Base-by-base conservation (phyloP, 2,113 vertebrate species). In the Gopherus flavomarginatus region DNA sequence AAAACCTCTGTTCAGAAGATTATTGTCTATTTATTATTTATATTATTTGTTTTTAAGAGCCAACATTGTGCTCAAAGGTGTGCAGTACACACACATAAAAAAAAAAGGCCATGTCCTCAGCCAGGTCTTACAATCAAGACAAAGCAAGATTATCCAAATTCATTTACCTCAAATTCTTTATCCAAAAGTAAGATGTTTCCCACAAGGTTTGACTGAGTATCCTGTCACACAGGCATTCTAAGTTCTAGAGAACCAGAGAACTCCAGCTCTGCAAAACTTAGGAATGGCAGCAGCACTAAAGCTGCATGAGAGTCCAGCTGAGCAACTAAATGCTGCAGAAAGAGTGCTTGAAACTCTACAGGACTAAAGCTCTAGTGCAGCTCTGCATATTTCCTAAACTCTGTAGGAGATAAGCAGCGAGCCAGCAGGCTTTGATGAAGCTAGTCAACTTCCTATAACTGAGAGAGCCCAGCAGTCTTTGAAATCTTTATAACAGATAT, bases 391-490 rank as follows among this genome's bases (percentile, higher is more conserved):
- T 87, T 56, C 49, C 83, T 95, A 79, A 92, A 56, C 9, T 62
- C 89, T 78, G 17, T 83, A 38, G 83, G 94, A 87, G 86, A 27
- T 91, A 53, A 93, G 79, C 79, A 87, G 59, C 80, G 86, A 96
- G 94, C 87, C 80, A 89, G 92, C 88, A 89, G 86, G 54, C 84
- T 90, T 16, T 91, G 75, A 94, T 88, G 77, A 93, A 96, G 96
- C 8, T 81, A 95, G 85, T 93, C 77, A 90, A 92, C 88, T 91
- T 65, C 50, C 77, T 95, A 0, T 86, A 93, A 80, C 86, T 94
- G 16, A 22, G 86, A 92, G 92, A 92, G 14, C 42, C 31, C 82
- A 87, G 90, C 84, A 91, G 84, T 75, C 90, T 94, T 94, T 96
- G 86, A 93, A 75, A 52, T 49, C 31, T 26, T 90, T 77, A 90